Evolutionary conservation across 1,140 invertebrate genomes (phyloP).

Genomic region (Dermatophagoides farinae): DNA sequence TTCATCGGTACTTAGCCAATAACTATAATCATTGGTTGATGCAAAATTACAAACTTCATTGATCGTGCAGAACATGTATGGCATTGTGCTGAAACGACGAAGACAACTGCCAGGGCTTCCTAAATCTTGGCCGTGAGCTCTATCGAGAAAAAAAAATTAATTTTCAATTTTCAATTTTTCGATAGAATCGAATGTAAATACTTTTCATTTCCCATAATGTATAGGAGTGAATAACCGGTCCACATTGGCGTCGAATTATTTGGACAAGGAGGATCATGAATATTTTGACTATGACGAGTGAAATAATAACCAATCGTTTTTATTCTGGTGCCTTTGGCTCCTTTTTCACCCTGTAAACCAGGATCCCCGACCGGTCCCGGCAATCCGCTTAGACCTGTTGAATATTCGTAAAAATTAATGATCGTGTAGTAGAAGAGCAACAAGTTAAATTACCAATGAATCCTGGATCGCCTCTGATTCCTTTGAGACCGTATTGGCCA

Average conservation of each 20-base stretch:
- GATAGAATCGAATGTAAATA: constrained; percentile 77
- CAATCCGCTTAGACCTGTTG: constrained; percentile 22
- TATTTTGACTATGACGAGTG: constrained; percentile 62
- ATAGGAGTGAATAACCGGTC: constrained; percentile 85
- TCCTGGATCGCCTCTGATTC: constrained; percentile 13
- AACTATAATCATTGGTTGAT: constrained; percentile 81
- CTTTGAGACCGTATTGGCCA: not conserved
- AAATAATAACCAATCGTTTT: constrained; percentile 11
- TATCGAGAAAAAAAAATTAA: constrained; percentile 22
- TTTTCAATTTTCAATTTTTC: constrained; percentile 20
- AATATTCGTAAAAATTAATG: constrained; percentile 14
- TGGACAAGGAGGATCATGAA: constrained; percentile 65
- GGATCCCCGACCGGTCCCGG: not conserved
- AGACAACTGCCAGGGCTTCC: constrained; percentile 66
- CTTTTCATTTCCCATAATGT: constrained; percentile 74
- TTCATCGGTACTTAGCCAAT: constrained; percentile 81
- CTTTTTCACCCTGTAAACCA: constrained; percentile 5
- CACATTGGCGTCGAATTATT: constrained; percentile 58
- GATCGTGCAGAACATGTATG: constrained; percentile 86
- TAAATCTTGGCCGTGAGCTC: constrained; percentile 87
- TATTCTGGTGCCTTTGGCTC: constrained; percentile 27
- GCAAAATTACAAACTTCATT: constrained; percentile 95
- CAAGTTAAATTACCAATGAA: not conserved
- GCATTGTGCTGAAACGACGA: constrained; percentile 84
- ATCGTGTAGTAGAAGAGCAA: too few species aligned